A percentile compares a stretch with the other conserved stretches of the same genome.
Conservation (phyloP, 2,113 vertebrate genomes). For the Petromus typicus region DNA sequence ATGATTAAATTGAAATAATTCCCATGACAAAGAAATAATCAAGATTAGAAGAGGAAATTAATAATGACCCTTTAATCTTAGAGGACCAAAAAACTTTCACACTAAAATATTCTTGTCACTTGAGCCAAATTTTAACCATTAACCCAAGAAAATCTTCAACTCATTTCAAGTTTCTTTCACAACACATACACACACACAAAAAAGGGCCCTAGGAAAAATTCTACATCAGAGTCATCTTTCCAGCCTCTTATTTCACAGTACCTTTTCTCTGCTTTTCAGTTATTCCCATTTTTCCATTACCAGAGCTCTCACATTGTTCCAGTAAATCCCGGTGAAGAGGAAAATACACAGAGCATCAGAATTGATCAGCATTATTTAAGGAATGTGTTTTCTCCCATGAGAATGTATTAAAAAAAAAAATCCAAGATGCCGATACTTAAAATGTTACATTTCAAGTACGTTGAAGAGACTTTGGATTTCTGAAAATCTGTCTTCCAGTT, state of each 20-base stretch:
- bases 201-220: conserved; percentile 35
- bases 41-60: conserved; percentile 58
- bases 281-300: conserved; percentile 8
- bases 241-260: background rate
- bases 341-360: background rate
- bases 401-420: background rate
- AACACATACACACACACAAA: background rate
- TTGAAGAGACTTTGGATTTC: conserved; percentile 17
- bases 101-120: conserved; percentile 55
- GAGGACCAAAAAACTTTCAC: conserved; percentile 40
- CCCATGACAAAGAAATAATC: conserved; percentile 54
- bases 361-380: background rate
- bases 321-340: background rate
- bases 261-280: conserved; percentile 7
- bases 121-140: background rate
- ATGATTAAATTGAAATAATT: conserved; percentile 19
- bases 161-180: conserved; percentile 47
- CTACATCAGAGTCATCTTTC: background rate
- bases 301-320: background rate
- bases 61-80: conserved; percentile 55
- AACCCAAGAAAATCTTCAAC: conserved; percentile 41
- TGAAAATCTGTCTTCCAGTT: conserved; percentile 41
- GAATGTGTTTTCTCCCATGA: conserved; percentile 15
- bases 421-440: background rate
- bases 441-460: conserved; percentile 38